These are phyloP conservation scores for Phoeniculus purpureus DNA, from an alignment of 2,797 vertebrate genomes.

Conservation along the genomic window DNA sequence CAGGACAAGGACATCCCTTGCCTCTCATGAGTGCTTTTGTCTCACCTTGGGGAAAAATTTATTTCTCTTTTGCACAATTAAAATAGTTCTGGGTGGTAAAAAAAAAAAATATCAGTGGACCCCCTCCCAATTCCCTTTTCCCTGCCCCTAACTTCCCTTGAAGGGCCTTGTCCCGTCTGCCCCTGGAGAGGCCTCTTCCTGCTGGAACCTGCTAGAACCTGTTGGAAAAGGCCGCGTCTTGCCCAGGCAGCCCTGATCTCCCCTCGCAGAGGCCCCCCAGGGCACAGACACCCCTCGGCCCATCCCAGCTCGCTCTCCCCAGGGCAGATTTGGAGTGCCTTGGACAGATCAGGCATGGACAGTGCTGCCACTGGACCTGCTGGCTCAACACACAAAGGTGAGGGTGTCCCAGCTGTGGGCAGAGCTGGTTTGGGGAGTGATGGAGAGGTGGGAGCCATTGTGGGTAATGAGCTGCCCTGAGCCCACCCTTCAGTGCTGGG, in stretches of 20 bases:
- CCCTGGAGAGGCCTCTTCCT: too few species aligned
- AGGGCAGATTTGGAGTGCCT: rapidly evolving
- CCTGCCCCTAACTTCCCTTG: too few species aligned
- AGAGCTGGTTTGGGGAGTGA: background rate
- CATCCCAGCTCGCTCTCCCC: rapidly evolving
- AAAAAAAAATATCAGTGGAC: background rate
- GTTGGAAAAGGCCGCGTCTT: rapidly evolving
- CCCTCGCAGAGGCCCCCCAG: rapidly evolving
- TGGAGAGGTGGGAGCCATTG: background rate
- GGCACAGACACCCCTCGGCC: rapidly evolving
- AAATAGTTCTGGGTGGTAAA: background rate
- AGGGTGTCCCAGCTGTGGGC: rapidly evolving
- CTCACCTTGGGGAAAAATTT: background rate
- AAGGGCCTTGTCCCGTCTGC: background rate
- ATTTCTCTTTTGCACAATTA: background rate
- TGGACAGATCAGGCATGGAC: rapidly evolving
- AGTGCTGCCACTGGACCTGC: rapidly evolving
- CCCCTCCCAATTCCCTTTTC: rapidly evolving
- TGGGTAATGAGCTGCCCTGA: background rate
- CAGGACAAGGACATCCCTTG: background rate
- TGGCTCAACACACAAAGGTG: rapidly evolving
- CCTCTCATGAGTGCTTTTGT: too few species aligned
- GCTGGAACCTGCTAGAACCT: too few species aligned
- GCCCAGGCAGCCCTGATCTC: rapidly evolving
- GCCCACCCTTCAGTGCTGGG: rapidly evolving